phyloP scores from a whole-genome alignment of 1,140 invertebrate genomes.

The Drosophila lini region DNA sequence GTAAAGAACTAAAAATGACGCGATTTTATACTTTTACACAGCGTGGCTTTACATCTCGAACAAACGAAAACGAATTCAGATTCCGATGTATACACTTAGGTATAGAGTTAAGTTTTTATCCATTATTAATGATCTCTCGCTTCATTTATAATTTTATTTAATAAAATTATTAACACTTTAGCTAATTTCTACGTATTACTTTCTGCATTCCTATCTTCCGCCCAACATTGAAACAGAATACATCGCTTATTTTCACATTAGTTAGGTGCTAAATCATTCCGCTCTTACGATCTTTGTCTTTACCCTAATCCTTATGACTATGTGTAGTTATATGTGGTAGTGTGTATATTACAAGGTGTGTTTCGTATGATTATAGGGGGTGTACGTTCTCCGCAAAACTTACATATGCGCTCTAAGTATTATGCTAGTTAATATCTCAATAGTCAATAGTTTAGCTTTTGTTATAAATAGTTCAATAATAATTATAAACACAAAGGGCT shows the following conservation, averaged over 20 bases:
- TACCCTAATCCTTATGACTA: slow-evolving; percentile 61
- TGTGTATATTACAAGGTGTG: slow-evolving; percentile 76
- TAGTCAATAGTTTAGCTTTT: slow-evolving; percentile 80
- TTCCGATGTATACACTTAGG: slow-evolving; percentile 49
- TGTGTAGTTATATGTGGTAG: slow-evolving; percentile 48
- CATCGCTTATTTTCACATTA: slow-evolving; percentile 55
- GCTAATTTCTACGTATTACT: slow-evolving; percentile 72
- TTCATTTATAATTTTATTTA: slow-evolving; percentile 77
- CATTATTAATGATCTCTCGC: slow-evolving; percentile 35
- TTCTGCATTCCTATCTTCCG: slow-evolving; percentile 25
- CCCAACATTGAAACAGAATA: slow-evolving; percentile 14
- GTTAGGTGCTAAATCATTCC: slow-evolving; percentile 63
- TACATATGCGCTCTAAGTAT: slow-evolving; percentile 66
- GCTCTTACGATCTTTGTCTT: slow-evolving; percentile 53
- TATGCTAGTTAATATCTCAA: slow-evolving; percentile 80
- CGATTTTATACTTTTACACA: slow-evolving; percentile 44
- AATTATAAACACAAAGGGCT: slow-evolving; percentile 63
- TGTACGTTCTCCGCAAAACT: slow-evolving; percentile 62
- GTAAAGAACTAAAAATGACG: slow-evolving; percentile 16
- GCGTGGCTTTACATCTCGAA: slow-evolving; percentile 40
- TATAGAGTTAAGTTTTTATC: slow-evolving; percentile 51
- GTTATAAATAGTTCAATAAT: slow-evolving; percentile 81
- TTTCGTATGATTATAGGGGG: slow-evolving; percentile 46
- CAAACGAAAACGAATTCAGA: slow-evolving; percentile 45
- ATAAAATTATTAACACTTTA: slow-evolving; percentile 83